phyloP scores from a whole-genome alignment of 2,888 invertebrate genomes.

The Aspidiotus rigidus region DNA sequence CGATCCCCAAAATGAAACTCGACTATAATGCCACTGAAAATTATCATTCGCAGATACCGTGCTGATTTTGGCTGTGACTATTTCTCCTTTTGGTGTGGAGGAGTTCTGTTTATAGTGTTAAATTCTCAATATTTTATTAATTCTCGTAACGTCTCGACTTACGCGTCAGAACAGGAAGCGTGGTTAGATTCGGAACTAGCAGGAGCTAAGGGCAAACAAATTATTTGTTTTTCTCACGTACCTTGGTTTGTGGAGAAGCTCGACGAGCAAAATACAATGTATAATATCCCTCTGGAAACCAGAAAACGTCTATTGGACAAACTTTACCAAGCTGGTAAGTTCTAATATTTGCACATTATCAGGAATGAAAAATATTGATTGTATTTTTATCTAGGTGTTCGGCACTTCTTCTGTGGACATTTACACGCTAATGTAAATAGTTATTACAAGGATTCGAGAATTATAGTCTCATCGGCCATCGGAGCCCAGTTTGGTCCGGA shows the following conservation, averaged over 20 bases:
- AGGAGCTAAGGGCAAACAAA: slow-evolving; percentile 38
- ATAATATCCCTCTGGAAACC: slow-evolving; percentile 41
- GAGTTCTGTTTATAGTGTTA: slow-evolving; percentile 46
- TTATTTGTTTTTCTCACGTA: slow-evolving; percentile 46
- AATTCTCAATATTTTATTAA: slow-evolving; percentile 45
- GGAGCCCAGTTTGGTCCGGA: slow-evolving; percentile 45
- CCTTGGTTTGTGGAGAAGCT: slow-evolving; percentile 44
- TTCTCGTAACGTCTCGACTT: slow-evolving; percentile 39
- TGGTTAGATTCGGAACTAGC: slow-evolving; percentile 44
- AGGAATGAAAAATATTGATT: not conserved
- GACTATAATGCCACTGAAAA: too few relatives aligned
- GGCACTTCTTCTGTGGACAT: slow-evolving; percentile 47
- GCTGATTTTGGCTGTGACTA: slow-evolving; percentile 46
- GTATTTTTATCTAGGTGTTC: slow-evolving; percentile 42
- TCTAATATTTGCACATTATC: not conserved
- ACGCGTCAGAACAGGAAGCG: slow-evolving; percentile 42
- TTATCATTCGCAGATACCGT: slow-evolving; percentile 38
- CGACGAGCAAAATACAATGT: slow-evolving; percentile 42
- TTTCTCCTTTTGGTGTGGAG: slow-evolving; percentile 46
- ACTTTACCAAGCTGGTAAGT: slow-evolving; percentile 43
- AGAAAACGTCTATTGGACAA: slow-evolving; percentile 43
- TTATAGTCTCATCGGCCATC: slow-evolving; percentile 46
- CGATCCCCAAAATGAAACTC: too few relatives aligned
- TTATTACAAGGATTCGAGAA: slow-evolving; percentile 43
- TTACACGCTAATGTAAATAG: slow-evolving; percentile 47